These are phyloP conservation scores for Ptiloglossa arizonensis DNA, from an alignment of 1,140 invertebrate genomes.

Conservation along the genomic window DNA sequence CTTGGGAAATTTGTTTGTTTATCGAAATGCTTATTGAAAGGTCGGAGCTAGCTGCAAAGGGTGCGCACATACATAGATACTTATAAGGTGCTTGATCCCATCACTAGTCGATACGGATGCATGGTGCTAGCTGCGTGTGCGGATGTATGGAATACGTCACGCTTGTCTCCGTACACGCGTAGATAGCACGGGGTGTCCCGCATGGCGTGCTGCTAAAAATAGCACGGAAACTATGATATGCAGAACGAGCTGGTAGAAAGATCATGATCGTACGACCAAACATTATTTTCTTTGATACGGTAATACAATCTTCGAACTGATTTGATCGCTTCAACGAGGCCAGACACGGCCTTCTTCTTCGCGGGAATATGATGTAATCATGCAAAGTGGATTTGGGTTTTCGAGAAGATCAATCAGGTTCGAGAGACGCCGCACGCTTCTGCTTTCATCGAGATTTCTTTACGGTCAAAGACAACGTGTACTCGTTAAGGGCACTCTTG, in stretches of 20 bases:
- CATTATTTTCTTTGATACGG: neutral
- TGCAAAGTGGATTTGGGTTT: neutral
- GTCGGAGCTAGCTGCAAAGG: too few species aligned
- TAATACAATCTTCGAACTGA: neutral
- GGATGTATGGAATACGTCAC: too few species aligned
- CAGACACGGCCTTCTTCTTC: neutral
- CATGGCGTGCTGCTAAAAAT: neutral
- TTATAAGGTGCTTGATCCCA: too few species aligned
- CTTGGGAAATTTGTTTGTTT: too few species aligned
- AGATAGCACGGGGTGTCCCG: neutral
- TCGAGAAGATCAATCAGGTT: neutral
- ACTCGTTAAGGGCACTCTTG: neutral
- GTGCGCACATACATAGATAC: too few species aligned
- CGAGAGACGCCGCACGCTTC: neutral
- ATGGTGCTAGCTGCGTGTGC: too few species aligned
- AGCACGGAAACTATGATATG: neutral
- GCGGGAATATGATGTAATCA: slow-evolving; percentile 1
- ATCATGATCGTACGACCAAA: neutral
- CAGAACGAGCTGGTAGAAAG: neutral
- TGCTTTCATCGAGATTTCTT: neutral
- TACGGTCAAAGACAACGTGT: neutral
- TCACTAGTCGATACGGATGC: too few species aligned
- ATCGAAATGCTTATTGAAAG: too few species aligned
- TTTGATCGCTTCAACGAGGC: neutral
- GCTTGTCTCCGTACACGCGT: too few species aligned